Evolutionary conservation across 1,140 invertebrate genomes (phyloP).

Genomic region (Orchesella cincta): DNA sequence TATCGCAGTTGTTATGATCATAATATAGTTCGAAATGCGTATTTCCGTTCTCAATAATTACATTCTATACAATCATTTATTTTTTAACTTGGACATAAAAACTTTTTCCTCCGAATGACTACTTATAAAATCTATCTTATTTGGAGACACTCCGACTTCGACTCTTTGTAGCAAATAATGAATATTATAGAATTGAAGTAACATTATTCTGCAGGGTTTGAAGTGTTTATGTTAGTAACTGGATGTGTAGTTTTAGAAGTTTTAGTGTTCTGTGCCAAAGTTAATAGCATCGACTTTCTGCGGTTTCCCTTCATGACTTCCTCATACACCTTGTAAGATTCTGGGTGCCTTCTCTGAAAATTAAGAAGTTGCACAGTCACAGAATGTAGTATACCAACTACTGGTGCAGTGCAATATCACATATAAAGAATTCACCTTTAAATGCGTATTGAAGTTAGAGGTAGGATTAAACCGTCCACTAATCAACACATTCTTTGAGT

Average conservation of each 20-base stretch:
- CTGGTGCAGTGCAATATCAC: not conserved
- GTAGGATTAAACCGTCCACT: not conserved
- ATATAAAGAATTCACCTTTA: not conserved
- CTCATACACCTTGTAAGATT: not conserved
- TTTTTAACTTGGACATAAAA: too few relatives aligned
- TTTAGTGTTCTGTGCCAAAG: not conserved
- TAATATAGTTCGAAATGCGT: too few relatives aligned
- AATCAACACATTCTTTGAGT: not conserved
- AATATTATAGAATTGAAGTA: not conserved
- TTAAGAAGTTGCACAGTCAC: not conserved
- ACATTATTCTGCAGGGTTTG: not conserved
- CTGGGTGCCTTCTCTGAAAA: not conserved
- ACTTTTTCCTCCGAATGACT: too few relatives aligned
- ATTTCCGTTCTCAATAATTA: too few relatives aligned
- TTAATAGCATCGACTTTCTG: too few relatives aligned
- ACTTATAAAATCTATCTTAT: too few relatives aligned
- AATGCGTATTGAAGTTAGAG: constrained; percentile 4
- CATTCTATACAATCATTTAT: too few relatives aligned
- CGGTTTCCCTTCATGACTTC: too few relatives aligned
- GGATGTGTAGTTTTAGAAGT: not conserved
- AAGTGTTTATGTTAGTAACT: not conserved
- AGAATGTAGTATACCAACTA: not conserved
- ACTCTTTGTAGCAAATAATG: not conserved
- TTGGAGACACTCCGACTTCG: too few relatives aligned
- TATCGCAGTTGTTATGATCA: too few relatives aligned